Evolutionary conservation across 2,888 invertebrate genomes (phyloP).

Genomic region (Lysandra coridon): DNA sequence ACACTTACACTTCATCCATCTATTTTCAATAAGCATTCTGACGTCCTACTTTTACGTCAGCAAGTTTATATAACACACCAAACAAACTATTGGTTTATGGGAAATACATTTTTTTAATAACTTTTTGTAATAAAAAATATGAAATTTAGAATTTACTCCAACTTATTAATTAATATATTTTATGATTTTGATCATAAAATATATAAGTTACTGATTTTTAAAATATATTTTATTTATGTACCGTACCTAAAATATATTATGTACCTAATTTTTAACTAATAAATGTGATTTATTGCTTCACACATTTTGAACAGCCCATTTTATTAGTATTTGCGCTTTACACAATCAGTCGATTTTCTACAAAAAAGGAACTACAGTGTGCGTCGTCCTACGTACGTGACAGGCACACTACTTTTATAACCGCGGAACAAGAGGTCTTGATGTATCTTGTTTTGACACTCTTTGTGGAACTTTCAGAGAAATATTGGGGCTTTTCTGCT

Average conservation of each 20-base stretch:
- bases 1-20: not conserved
- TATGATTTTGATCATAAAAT: too few species aligned
- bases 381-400: not conserved
- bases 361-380: not conserved
- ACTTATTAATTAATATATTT: too few species aligned
- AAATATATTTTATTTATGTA: too few species aligned
- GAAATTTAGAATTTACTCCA: too few species aligned
- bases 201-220: too few species aligned
- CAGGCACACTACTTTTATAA: not conserved
- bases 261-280: too few species aligned
- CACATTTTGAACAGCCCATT: too few species aligned
- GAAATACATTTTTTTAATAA: not conserved
- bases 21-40: not conserved
- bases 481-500: not conserved
- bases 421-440: not conserved
- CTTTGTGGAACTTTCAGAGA: slow-evolving; percentile 1
- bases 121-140: not conserved
- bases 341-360: too few species aligned
- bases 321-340: too few species aligned
- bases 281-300: too few species aligned
- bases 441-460: slow-evolving; percentile 17
- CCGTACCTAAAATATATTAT: too few species aligned
- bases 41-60: not conserved
- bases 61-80: not conserved
- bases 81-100: not conserved